phyloP scores from a whole-genome alignment of 1,140 invertebrate genomes.

The Plodia interpunctella region DNA sequence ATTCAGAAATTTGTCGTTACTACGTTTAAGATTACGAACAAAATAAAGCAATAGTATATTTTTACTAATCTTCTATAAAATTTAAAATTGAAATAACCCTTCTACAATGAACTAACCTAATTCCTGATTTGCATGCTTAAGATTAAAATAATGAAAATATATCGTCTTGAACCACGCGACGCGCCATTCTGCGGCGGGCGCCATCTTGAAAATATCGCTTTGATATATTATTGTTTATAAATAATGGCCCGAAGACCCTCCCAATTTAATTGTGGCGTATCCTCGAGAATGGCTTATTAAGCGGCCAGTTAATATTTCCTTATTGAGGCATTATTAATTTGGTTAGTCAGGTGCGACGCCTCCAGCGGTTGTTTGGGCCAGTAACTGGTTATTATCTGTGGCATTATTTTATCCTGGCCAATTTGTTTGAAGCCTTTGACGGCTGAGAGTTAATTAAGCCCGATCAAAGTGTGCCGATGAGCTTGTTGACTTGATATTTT shows the following conservation, averaged over 20 bases:
- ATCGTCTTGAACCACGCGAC: neutral
- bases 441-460: conserved; percentile 67
- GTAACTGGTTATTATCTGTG: conserved; percentile 66
- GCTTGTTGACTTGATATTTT: neutral
- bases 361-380: conserved; percentile 50
- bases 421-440: conserved; percentile 75
- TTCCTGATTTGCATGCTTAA: neutral
- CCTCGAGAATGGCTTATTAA: conserved; percentile 73
- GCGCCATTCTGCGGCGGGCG: conserved; percentile 44
- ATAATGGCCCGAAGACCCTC: conserved; percentile 70
- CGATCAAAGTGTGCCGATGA: neutral
- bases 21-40: too few species aligned
- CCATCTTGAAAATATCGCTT: conserved; percentile 73
- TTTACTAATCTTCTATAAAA: too few species aligned
- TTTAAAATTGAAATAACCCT: neutral
- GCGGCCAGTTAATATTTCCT: conserved; percentile 75
- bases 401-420: conserved; percentile 71
- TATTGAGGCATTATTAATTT: conserved; percentile 75
- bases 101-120: neutral
- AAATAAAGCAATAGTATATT: neutral
- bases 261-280: conserved; percentile 75
- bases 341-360: conserved; percentile 72
- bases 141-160: conserved; percentile 6
- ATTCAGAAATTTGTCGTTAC: too few species aligned
- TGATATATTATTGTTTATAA: conserved; percentile 78